These are phyloP conservation scores for Sesia bembeciformis DNA, from an alignment of 2,888 invertebrate species.

Conservation along the genomic window DNA sequence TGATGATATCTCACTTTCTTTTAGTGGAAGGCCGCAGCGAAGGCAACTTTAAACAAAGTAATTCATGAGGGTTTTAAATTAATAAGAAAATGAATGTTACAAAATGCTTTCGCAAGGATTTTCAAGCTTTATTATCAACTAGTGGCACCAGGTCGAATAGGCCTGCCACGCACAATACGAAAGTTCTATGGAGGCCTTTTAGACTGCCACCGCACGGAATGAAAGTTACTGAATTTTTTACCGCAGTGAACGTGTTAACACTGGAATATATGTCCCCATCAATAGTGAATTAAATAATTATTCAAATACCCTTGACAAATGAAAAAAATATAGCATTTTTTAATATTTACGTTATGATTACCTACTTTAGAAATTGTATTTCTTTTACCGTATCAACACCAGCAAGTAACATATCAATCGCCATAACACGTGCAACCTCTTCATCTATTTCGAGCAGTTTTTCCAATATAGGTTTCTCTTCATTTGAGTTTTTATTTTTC, in stretches of 20 bases:
- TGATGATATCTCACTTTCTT: too few species aligned
- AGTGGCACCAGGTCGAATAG: too few species aligned
- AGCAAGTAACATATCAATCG: conserved; percentile 78
- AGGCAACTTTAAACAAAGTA: too few species aligned
- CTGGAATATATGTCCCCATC: not conserved
- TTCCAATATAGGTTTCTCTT: conserved; percentile 74
- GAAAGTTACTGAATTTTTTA: not conserved
- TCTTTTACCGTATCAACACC: conserved; percentile 78
- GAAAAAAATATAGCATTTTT: not conserved
- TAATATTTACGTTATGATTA: not conserved
- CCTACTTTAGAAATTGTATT: not conserved
- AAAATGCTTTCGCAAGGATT: too few species aligned
- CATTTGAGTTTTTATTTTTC: conserved; percentile 17
- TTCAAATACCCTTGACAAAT: not conserved
- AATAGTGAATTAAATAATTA: not conserved
- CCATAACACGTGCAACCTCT: conserved; percentile 76
- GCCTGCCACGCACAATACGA: too few species aligned
- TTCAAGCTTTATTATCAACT: too few species aligned
- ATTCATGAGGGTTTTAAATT: too few species aligned
- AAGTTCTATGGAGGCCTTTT: too few species aligned
- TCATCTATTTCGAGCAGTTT: conserved; percentile 74
- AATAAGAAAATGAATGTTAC: too few species aligned
- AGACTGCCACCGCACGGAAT: too few species aligned
- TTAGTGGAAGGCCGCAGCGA: too few species aligned
- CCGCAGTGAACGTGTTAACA: not conserved